Evolutionary conservation across 2,888 invertebrate species (phyloP).

Genomic region (Rhamphomyia laevipes): DNA sequence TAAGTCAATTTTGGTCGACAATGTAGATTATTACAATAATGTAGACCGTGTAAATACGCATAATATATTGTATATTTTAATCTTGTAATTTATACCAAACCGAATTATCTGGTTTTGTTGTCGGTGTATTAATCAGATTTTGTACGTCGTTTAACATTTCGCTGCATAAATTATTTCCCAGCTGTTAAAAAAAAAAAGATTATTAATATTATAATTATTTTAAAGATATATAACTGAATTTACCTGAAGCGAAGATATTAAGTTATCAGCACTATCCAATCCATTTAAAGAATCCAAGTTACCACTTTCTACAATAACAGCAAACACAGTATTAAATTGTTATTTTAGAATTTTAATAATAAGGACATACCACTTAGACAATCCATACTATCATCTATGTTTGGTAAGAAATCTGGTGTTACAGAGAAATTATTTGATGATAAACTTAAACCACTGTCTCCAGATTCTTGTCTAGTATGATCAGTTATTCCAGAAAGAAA

Average conservation of each 20-base stretch:
- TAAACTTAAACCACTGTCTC: constrained; percentile 88
- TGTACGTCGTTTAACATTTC: constrained; percentile 83
- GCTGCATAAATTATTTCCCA: constrained; percentile 74
- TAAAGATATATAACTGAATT: background rate
- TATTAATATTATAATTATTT: background rate
- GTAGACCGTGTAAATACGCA: no score
- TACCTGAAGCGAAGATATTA: constrained; percentile 28
- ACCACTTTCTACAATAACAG: constrained; percentile 46
- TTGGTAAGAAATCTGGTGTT: constrained; percentile 83
- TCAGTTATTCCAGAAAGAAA: constrained; percentile 71
- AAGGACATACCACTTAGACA: constrained; percentile 58
- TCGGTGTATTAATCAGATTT: constrained; percentile 76
- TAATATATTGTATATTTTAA: no score
- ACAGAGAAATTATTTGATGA: constrained; percentile 74
- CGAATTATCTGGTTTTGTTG: constrained; percentile 55
- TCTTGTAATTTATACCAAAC: constrained; percentile 35
- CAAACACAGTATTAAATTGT: background rate
- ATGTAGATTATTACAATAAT: no score
- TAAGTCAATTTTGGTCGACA: no score
- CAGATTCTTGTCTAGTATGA: constrained; percentile 88
- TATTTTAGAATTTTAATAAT: background rate
- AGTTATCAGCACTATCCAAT: constrained; percentile 77
- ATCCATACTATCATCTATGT: constrained; percentile 87
- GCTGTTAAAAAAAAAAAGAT: constrained; percentile 40
- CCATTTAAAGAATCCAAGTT: constrained; percentile 68